Base-by-base conservation (phyloP, 2,888 invertebrate species). In the Anthrax anthrax region DNA sequence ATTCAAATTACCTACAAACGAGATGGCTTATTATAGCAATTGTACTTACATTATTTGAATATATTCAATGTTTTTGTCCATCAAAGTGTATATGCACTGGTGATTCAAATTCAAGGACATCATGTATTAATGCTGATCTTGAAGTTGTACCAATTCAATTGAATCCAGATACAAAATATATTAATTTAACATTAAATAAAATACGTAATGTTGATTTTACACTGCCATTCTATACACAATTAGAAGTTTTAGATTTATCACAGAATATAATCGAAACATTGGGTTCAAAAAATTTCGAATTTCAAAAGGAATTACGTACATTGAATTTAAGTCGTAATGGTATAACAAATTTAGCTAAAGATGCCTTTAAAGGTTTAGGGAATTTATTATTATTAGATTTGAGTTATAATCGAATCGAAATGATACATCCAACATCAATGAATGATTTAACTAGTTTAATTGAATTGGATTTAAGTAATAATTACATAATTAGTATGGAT, bases 91-190 rank as follows among this genome's bases (percentile, higher is more conserved):
- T 75, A 52, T 90, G 90, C 73, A 79, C 83, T 72, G 80, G 81
- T 62, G 87, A 89, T 64, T 78, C 81, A 44, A 71, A 77, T 53
- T 76, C 85, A 52, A 77, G 77, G 49, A 83, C 84, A 27, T 77
- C 80, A 53, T 90, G 90, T 66, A 79, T 81, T 54, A 78, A 78
- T 59, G 85, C 86, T 46, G 78, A 77, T 51, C 76, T 90, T 54
- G 86, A 86, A 63, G 82, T 86, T 57, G 84, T 90, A 46, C 90
- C 90, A 50, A 88, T 89, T 57, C 88, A 88, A 62, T 74, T 90
- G 55, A 90, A 90, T 67, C 92, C 92, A 37, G 86, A 86, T 63
- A 78, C 87, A 43, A 79, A 78, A 44, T 79, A 81, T 67, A 81
- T 92, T 60, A 84, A 85, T 62, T 77, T 92, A 48, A 81, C 83